Base-by-base conservation (phyloP, 2,888 invertebrate genomes). In the Miltochrista miniata region DNA sequence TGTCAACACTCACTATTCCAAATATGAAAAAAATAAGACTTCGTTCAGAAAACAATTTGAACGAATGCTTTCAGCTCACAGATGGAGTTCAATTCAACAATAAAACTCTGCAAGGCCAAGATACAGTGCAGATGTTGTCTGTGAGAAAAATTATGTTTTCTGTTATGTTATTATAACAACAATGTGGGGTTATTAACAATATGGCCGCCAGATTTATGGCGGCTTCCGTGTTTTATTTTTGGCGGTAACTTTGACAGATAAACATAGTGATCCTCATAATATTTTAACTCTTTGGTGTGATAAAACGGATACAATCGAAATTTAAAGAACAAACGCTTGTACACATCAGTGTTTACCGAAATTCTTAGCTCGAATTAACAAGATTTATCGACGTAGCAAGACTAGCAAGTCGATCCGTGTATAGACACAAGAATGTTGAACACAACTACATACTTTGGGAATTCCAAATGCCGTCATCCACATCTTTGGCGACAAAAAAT, bases 401-500 rank as follows among this genome's bases (percentile, higher is more conserved):
- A 24, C 14, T 24, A 31, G 37, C 18, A 29, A 35, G 31, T 37
- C 38, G 50, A 41, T 48, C 48, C 51, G 56, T 37, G 34, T 39
- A 38, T 34, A 54, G 43, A 50, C 46, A 38, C 45, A 45, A 51
- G 51, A 48, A 43, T 43, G 8, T 31, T 34, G 53, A 68, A 59
- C 57, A 49, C 55, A 56, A 46, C 59, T 30, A 37, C 51, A 43
- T 18, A 46, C 46, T 48, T 64, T 54, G 70, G 68, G 42, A 68
- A 70, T 61, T 48, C 68, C 70, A 36, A 54, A 64, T 68, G 68
- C 48, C 70, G 68, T 68, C 68, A 68, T 59, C 50, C 40, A 38
- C 35, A 44, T 30, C 45, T 53, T 48, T 42, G 52, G 15, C 40
- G 47, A 49, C 54, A 56, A 67, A 58, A 67, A 67, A 69, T 47